phyloP scores from a whole-genome alignment of 1,140 invertebrate species.

The Microplitis demolitor region DNA sequence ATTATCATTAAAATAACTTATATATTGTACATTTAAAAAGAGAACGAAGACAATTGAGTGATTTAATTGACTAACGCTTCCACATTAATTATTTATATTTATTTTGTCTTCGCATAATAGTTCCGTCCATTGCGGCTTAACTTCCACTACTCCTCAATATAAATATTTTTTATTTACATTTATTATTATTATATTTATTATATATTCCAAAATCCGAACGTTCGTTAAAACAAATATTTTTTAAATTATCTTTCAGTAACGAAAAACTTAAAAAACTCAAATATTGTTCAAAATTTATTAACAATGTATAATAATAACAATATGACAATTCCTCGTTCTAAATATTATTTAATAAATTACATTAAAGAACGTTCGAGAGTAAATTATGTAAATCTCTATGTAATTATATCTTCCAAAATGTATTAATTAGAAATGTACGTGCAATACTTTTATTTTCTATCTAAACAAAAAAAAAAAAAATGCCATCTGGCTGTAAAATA shows the following conservation, averaged over 20 bases:
- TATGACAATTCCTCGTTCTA: too few relatives aligned
- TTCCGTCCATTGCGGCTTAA: slow-evolving; percentile 32
- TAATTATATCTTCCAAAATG: neutral
- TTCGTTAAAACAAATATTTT: too few relatives aligned
- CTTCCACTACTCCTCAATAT: slow-evolving; percentile 15
- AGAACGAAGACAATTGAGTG: neutral
- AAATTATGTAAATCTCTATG: too few relatives aligned
- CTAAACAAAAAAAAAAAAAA: neutral
- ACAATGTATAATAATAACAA: too few relatives aligned
- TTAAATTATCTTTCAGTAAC: too few relatives aligned
- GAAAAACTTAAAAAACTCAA: too few relatives aligned
- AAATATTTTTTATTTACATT: neutral
- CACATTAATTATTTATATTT: neutral
- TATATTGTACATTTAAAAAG: neutral
- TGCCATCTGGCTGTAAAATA: neutral
- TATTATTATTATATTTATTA: neutral
- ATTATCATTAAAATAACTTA: slow-evolving; percentile 1
- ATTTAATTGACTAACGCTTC: neutral
- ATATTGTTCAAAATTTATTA: too few relatives aligned
- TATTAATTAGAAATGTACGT: slow-evolving; percentile 34
- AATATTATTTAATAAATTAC: too few relatives aligned
- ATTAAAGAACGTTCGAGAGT: too few relatives aligned
- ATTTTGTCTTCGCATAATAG: slow-evolving; percentile 12
- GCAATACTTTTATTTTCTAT: slow-evolving; percentile 7
- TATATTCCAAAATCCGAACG: neutral